These are phyloP conservation scores for Gallinago paraguaiae DNA, from an alignment of 2,113 vertebrate genomes.

Conservation along the genomic window DNA sequence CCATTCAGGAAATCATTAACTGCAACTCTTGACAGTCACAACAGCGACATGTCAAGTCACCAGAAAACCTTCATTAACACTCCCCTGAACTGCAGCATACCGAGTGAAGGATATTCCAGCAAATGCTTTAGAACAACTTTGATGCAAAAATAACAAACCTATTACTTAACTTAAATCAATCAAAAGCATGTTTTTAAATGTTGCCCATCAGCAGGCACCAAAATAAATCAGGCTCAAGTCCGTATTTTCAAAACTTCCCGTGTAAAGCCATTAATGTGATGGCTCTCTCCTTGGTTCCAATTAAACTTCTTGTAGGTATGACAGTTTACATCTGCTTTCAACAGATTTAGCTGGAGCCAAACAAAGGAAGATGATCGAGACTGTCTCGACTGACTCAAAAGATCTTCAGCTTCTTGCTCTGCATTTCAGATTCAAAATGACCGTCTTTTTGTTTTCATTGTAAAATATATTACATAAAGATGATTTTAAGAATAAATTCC, in stretches of 20 bases:
- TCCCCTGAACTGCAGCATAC: background rate
- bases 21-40: slow-evolving; percentile 2
- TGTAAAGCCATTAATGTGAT: background rate
- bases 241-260: background rate
- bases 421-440: background rate
- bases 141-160: background rate
- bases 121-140: background rate
- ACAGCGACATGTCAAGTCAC: background rate
- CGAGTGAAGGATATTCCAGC: background rate
- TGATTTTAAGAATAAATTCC: background rate
- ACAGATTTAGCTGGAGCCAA: background rate
- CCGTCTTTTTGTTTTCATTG: background rate
- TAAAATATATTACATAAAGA: background rate
- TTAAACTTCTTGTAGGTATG: background rate
- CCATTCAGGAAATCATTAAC: slow-evolving; percentile 16
- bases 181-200: background rate
- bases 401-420: background rate
- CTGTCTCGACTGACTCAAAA: background rate
- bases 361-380: background rate
- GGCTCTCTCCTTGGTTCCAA: background rate
- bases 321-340: background rate
- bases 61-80: slow-evolving; percentile 5
- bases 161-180: background rate
- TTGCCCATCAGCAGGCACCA: background rate
- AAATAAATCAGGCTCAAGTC: background rate